These are phyloP conservation scores for Iguana delicatissima DNA, from an alignment of 2,797 vertebrate genomes.

Conservation along the genomic window DNA sequence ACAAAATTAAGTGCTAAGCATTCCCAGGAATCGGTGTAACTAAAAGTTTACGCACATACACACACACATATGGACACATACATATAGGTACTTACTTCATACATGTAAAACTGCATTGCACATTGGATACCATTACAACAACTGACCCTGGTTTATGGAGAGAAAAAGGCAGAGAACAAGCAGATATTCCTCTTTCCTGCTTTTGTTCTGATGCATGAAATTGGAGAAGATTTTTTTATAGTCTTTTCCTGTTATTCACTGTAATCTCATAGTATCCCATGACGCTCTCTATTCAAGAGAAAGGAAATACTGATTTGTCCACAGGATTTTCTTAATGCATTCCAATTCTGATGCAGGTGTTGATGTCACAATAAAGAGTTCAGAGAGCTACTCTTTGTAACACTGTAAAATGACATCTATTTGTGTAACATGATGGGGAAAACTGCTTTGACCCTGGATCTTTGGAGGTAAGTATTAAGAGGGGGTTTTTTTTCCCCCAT, in stretches of 20 bases:
- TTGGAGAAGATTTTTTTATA: not conserved
- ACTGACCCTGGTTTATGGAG: not conserved
- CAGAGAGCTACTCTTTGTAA: not conserved
- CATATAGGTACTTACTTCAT: not conserved
- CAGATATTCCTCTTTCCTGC: constrained; percentile 16
- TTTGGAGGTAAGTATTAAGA: not conserved
- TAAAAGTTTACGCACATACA: not conserved
- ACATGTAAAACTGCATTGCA: not conserved
- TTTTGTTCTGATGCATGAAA: constrained; percentile 1
- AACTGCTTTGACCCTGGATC: not conserved
- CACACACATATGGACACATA: no score
- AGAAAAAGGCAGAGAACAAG: not conserved
- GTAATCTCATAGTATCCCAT: constrained; percentile 6
- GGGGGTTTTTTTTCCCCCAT: not conserved
- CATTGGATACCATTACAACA: not conserved
- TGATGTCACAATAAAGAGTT: constrained; percentile 25
- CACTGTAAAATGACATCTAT: not conserved
- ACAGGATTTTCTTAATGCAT: not conserved
- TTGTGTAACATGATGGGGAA: not conserved
- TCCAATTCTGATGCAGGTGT: constrained; percentile 9
- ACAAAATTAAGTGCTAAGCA: not conserved
- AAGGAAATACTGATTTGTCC: constrained; percentile 14
- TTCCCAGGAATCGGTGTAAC: not conserved
- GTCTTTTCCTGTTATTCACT: no score
- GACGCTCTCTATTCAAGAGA: not conserved